Conservation (phyloP, 64 coral and sea anemone genomes). For the Montipora cactus region DNA sequence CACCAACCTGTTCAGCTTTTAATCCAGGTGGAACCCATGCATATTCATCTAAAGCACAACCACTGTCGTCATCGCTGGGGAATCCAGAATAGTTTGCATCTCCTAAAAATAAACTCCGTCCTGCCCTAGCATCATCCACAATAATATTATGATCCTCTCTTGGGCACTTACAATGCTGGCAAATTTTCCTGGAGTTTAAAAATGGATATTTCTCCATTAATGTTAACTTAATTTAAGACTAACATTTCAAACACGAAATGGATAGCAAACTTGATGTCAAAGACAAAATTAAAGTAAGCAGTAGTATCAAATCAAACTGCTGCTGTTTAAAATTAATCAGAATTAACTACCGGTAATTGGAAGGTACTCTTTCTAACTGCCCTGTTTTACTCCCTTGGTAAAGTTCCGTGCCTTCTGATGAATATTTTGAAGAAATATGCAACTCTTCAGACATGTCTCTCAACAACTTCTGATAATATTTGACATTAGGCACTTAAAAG, state of each 20-base stretch:
- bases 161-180: constrained; percentile 96
- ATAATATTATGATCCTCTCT: constrained; percentile 94
- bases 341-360: neutral
- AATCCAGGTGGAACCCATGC: constrained; percentile 97
- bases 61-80: constrained; percentile 97
- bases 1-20: constrained; percentile 85
- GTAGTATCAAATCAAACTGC: no score
- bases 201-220: neutral
- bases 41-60: constrained; percentile 98
- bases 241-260: no score
- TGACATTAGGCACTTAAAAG: neutral
- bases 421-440: no score
- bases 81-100: constrained; percentile 92
- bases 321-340: neutral
- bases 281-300: no score
- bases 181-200: constrained; percentile 90
- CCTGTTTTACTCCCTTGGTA: neutral
- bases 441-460: neutral
- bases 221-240: neutral
- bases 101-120: constrained; percentile 83
- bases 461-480: neutral
- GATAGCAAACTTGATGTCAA: no score
- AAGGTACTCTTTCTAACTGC: neutral
- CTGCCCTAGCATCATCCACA: constrained; percentile 82
- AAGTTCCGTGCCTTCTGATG: neutral